Evolutionary conservation across 2,113 vertebrate genomes (phyloP), one percentile per base, ranked within the genome.

Genomic region (Chloropsis cyanopogon): DNA sequence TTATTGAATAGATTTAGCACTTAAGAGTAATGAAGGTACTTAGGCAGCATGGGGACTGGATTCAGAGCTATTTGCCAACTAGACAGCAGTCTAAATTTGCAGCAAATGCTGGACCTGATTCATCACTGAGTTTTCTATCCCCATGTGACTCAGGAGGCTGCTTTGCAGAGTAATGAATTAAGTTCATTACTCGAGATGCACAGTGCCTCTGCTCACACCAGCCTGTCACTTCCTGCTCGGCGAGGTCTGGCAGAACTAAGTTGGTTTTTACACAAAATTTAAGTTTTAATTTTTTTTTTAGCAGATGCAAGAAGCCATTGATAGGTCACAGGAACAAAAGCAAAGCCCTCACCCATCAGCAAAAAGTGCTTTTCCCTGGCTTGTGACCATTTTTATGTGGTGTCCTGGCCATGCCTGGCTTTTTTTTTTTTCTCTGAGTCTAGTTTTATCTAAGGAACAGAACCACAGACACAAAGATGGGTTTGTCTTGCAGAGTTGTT

Each of bases 11-110:
- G 95, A 94, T 92, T 95, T 23, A 95, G 75, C 68, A 77, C 71
- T 94, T 95, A 93, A 92, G 79, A 95, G 79, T 86, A 96, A 95
- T 73, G 82, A 93, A 94, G 75, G 87, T 80, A 93, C 84, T 95
- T 88, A 52, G 17, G 22, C 61, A 92, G 78, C 47, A 64, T 47
- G n/a, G 42, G 71, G 79, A 94, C 64, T 59, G 63, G 29, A 88
- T 95, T 87, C 85, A 94, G 87, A 94, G 93, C 50, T 77, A 77
- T 91, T 90, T 95, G 49, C 92, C 90, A 94, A 73, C 47, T 54
- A 96, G 82, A 82, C 59, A 95, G 85, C 66, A 90, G 54, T 25
- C 50, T 91, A 59, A 94, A 96, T 87, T 76, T 93, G 59, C 63
- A 90, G 59, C 59, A 86, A 95, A 65, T 47, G 28, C 79, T 63